phyloP scores from a whole-genome alignment of 2,113 vertebrate genomes.

The Perca flavescens region DNA sequence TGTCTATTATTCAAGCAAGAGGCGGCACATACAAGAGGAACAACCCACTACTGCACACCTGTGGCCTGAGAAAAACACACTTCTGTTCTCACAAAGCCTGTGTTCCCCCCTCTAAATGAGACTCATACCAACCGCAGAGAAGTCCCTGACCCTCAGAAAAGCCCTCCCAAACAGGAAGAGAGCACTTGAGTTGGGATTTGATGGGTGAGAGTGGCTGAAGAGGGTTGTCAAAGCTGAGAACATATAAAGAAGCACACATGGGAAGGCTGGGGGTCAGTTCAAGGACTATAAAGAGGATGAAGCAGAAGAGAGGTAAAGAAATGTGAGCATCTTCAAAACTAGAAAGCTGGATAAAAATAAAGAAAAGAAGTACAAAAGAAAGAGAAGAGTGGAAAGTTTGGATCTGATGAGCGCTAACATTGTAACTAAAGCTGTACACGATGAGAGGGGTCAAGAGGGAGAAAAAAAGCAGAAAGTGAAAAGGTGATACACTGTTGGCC shows the following conservation, averaged over 20 bases:
- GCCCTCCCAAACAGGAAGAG: conserved; percentile 66
- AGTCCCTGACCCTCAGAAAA: conserved; percentile 40
- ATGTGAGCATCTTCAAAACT: conserved; percentile 45
- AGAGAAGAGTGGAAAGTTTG: conserved; percentile 50
- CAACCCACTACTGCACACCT: conserved; percentile 59
- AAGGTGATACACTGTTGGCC: conserved; percentile 58
- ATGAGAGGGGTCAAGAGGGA: conserved; percentile 61
- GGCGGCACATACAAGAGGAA: conserved; percentile 30
- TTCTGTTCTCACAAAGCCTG: conserved; percentile 48
- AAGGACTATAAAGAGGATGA: conserved; percentile 58
- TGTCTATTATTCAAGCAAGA: conserved; percentile 18
- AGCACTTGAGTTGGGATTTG: conserved; percentile 65
- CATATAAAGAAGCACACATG: conserved; percentile 49
- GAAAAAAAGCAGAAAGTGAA: conserved; percentile 38
- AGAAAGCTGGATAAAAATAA: conserved; percentile 45
- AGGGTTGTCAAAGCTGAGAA: conserved; percentile 60
- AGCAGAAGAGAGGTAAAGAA: conserved; percentile 46
- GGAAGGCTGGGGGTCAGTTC: conserved; percentile 56
- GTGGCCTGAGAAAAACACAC: conserved; percentile 66
- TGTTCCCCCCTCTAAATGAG: conserved; percentile 37
- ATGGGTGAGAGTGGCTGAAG: conserved; percentile 59
- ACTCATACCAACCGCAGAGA: conserved; percentile 46
- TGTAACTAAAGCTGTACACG: conserved; percentile 57
- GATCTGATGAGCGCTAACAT: conserved; percentile 67
- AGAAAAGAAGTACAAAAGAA: conserved; percentile 38